These are phyloP conservation scores for Griposia aprilina DNA, from an alignment of 2,888 invertebrate species.

Conservation along the genomic window DNA sequence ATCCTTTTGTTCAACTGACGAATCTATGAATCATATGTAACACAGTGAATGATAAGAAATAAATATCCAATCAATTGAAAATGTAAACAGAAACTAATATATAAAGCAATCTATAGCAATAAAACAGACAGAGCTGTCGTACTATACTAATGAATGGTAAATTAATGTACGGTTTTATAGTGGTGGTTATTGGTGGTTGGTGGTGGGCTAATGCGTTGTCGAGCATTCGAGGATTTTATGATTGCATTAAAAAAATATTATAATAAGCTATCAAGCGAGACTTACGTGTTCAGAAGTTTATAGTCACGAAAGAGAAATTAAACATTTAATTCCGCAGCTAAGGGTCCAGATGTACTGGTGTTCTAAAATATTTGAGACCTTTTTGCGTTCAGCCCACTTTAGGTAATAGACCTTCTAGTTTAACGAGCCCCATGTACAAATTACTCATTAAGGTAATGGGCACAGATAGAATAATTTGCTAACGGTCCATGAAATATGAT, in stretches of 20 bases:
- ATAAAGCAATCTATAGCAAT: no score
- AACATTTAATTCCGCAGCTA: conserved; percentile 35
- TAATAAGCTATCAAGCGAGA: conserved; percentile 26
- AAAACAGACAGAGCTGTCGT: conserved; percentile 28
- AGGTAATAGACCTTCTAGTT: conserved; percentile 46
- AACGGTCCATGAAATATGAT: conserved; percentile 72
- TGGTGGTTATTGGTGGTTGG: no score
- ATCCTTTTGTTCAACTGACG: conserved; percentile 5
- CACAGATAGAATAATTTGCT: conserved; percentile 71
- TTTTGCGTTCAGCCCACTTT: conserved; percentile 57
- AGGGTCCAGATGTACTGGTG: conserved; percentile 34
- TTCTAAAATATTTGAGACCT: conserved; percentile 60
- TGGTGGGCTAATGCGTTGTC: conserved; percentile 38
- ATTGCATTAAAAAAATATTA: conserved; percentile 45
- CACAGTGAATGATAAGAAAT: neutral
- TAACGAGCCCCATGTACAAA: conserved; percentile 59
- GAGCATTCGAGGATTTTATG: conserved; percentile 46
- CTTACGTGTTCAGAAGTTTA: conserved; percentile 31
- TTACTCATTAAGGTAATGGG: conserved; percentile 70
- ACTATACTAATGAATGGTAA: conserved; percentile 16
- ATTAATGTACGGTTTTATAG: conserved; percentile 39
- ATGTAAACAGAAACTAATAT: conserved; percentile 20
- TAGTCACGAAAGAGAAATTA: conserved; percentile 37
- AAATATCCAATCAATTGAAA: conserved; percentile 9
- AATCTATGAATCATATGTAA: neutral